These are phyloP conservation scores for Botia almorhae DNA, from an alignment of 2,797 vertebrate species.

Conservation along the genomic window DNA sequence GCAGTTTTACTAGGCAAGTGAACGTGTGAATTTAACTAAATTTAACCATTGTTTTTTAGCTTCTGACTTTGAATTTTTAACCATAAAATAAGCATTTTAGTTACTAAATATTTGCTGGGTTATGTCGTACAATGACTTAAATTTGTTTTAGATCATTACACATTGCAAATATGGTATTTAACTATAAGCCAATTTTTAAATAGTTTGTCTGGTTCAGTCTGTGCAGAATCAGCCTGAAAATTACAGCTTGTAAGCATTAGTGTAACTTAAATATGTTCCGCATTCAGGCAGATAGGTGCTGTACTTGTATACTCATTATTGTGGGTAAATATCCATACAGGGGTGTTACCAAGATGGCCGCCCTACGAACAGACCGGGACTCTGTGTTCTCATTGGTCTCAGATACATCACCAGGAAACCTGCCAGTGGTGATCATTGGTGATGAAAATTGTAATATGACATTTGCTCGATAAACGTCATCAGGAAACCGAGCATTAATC, in stretches of 20 bases:
- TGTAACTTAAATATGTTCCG: neutral
- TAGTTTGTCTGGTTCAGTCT: no score
- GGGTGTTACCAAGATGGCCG: neutral
- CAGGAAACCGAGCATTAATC: neutral
- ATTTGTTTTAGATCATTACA: neutral
- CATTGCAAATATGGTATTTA: no score
- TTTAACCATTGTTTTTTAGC: no score
- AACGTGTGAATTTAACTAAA: neutral
- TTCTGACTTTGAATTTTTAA: neutral
- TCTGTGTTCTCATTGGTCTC: neutral
- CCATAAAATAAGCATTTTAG: neutral
- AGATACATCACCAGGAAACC: neutral
- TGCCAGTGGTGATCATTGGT: slow-evolving; percentile 38
- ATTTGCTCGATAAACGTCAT: slow-evolving; percentile 20
- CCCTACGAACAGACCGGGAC: neutral
- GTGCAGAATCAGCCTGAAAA: no score
- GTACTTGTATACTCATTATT: neutral
- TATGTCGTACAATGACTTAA: neutral
- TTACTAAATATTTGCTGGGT: neutral
- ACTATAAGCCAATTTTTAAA: no score
- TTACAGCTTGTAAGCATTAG: no score
- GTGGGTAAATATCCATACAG: neutral
- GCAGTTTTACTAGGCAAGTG: neutral
- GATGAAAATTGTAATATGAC: slow-evolving; percentile 37
- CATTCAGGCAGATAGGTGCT: neutral